A percentile compares a stretch with the other conserved stretches of the same genome.
Conservation (phyloP, 2,888 invertebrate genomes). For the Acanthosepion pharaonis region DNA sequence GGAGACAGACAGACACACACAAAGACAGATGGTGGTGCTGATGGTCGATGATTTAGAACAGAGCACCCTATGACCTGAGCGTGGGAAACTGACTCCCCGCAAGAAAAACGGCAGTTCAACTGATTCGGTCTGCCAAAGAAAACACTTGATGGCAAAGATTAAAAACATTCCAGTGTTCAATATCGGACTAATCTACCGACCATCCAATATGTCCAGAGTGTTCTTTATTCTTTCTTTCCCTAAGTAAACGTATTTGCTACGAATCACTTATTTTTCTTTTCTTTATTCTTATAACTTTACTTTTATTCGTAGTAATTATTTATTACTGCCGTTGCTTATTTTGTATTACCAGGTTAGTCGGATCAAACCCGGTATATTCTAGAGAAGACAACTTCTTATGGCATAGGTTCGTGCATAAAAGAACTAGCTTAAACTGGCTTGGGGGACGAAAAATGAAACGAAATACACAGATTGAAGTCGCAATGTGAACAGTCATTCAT, state of each 20-base stretch:
- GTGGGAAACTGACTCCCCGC: neutral
- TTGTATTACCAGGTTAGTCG: too few relatives aligned
- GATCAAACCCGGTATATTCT: too few relatives aligned
- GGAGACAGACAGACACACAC: neutral
- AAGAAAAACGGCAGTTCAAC: neutral
- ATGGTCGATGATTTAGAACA: neutral
- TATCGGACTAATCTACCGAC: neutral
- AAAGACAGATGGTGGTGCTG: neutral
- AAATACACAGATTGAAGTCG: too few relatives aligned
- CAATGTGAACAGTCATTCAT: too few relatives aligned
- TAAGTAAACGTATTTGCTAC: neutral
- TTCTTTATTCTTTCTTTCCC: neutral
- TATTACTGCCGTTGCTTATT: too few relatives aligned
- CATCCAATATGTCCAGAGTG: neutral
- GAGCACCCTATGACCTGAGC: neutral
- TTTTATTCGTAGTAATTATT: neutral
- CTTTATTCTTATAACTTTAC: neutral
- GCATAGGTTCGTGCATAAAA: too few relatives aligned
- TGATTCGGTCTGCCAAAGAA: neutral
- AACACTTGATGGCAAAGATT: neutral
- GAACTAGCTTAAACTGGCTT: too few relatives aligned
- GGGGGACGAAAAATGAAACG: too few relatives aligned
- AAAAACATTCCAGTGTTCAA: neutral
- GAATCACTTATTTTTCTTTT: neutral
- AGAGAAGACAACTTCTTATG: too few relatives aligned